These are phyloP conservation scores for Forbesichthys papilliferus DNA, from an alignment of 2,113 vertebrate species.

Conservation along the genomic window DNA sequence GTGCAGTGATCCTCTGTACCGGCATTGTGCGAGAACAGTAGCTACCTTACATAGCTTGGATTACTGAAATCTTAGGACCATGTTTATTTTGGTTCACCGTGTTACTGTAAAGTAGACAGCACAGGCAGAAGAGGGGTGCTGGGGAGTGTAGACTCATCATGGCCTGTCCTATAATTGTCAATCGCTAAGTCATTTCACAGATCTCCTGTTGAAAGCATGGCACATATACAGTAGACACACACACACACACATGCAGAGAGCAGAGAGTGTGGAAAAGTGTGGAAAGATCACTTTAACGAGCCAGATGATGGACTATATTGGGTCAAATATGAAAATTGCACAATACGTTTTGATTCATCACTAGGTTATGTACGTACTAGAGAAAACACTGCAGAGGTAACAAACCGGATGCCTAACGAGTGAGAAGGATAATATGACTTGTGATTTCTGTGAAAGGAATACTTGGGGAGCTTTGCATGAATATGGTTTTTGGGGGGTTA, in stretches of 20 bases:
- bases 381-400: slow-evolving; percentile 30
- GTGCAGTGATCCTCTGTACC: slow-evolving; percentile 58
- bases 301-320: slow-evolving; percentile 21
- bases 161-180: slow-evolving; percentile 51
- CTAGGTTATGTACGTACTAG: slow-evolving; percentile 27
- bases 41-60: slow-evolving; percentile 65
- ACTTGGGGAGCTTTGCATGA: slow-evolving; percentile 44
- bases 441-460: slow-evolving; percentile 25
- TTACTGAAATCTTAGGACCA: slow-evolving; percentile 56
- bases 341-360: slow-evolving; percentile 18
- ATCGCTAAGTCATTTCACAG: slow-evolving; percentile 44
- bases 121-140: slow-evolving; percentile 25
- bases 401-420: slow-evolving; percentile 6
- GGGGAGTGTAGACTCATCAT: slow-evolving; percentile 30
- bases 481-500: slow-evolving; percentile 42
- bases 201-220: slow-evolving; percentile 25
- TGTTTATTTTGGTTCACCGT: slow-evolving; percentile 67
- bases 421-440: slow-evolving; percentile 10
- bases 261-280: not conserved
- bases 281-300: slow-evolving; percentile 6
- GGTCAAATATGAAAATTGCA: slow-evolving; percentile 14
- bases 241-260: not conserved
- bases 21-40: slow-evolving; percentile 71
- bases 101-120: slow-evolving; percentile 59
- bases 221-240: slow-evolving; percentile 11